Conservation (phyloP, 2,888 invertebrate genomes). For the Drosophila subquinaria region DNA sequence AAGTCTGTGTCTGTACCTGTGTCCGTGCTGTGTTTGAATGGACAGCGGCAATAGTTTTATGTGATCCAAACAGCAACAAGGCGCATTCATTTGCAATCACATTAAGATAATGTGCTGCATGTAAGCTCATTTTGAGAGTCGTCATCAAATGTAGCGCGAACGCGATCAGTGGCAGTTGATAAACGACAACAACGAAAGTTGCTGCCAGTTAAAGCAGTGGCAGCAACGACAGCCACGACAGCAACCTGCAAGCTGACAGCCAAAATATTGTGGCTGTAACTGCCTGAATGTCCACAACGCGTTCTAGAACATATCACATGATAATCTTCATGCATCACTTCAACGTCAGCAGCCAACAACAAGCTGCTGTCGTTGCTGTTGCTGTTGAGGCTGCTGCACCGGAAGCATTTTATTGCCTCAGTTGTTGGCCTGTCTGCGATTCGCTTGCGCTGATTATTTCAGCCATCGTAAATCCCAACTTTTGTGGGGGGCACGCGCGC, state of each 20-base stretch:
- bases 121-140: slow-evolving; percentile 67
- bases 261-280: slow-evolving; percentile 61
- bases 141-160: slow-evolving; percentile 74
- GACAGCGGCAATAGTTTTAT: slow-evolving; percentile 38
- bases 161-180: slow-evolving; percentile 69
- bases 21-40: slow-evolving; percentile 4
- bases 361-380: slow-evolving; percentile 51
- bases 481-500: slow-evolving; percentile 79
- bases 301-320: slow-evolving; percentile 79
- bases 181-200: slow-evolving; percentile 71
- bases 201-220: slow-evolving; percentile 38
- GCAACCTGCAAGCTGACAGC: slow-evolving; percentile 56
- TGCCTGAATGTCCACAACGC: slow-evolving; percentile 53
- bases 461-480: slow-evolving; percentile 73
- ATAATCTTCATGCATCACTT: slow-evolving; percentile 83
- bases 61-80: slow-evolving; percentile 33
- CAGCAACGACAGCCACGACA: slow-evolving; percentile 49
- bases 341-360: slow-evolving; percentile 61
- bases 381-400: slow-evolving; percentile 64
- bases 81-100: slow-evolving; percentile 76
- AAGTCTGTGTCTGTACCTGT: not conserved
- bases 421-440: slow-evolving; percentile 70
- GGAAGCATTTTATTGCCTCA: slow-evolving; percentile 79
- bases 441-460: slow-evolving; percentile 77
- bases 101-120: slow-evolving; percentile 79